Conservation (phyloP, 1,140 invertebrate genomes). For the Zaprionus africanus region DNA sequence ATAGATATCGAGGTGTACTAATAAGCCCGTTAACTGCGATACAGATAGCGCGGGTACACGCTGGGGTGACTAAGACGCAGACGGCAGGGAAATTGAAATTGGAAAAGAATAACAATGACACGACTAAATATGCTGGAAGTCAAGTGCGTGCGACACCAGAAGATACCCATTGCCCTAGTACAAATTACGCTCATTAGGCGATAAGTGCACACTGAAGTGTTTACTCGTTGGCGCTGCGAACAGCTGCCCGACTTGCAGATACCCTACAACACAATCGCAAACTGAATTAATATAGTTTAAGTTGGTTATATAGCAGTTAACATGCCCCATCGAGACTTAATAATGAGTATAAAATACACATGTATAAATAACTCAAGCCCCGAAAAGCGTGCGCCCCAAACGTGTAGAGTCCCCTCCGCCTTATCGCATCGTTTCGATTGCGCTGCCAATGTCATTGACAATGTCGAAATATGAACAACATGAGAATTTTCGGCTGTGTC, state of each 20-base stretch:
- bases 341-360: not conserved
- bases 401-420: not conserved
- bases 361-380: not conserved
- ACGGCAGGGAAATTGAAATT: not conserved
- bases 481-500: not conserved
- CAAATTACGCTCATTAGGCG: not conserved
- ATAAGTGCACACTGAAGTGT: not conserved
- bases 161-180: not conserved
- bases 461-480: not conserved
- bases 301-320: not conserved
- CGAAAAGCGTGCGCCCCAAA: slow-evolving; percentile 1
- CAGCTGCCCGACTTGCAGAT: not conserved
- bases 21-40: not conserved
- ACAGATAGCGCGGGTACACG: not conserved
- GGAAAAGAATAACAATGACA: slow-evolving; percentile 1
- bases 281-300: not conserved
- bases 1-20: slow-evolving; percentile 1
- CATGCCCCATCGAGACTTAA: not conserved
- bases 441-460: not conserved
- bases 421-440: not conserved
- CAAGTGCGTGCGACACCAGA: not conserved
- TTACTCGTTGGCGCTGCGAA: not conserved
- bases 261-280: not conserved
- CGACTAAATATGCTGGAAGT: not conserved
- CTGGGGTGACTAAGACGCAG: slow-evolving; percentile 3